phyloP scores from a whole-genome alignment of 35 echinoderm and acorn worm species.

The Hemicentrotus pulcherrimus region DNA sequence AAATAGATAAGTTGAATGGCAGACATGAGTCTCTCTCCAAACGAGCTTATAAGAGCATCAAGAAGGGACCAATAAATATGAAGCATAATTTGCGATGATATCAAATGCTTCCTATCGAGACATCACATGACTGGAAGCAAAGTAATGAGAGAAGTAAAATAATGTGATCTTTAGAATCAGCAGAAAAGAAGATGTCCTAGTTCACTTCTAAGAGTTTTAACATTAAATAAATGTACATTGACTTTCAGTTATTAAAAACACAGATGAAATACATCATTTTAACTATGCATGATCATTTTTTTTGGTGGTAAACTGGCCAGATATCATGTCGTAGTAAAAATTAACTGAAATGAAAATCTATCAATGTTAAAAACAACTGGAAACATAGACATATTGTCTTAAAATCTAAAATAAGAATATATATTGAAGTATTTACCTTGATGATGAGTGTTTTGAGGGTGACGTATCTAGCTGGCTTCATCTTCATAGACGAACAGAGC shows the following conservation, averaged over 20 bases:
- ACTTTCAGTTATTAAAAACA: not conserved
- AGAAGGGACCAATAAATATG: not conserved
- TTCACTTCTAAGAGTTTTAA: not conserved
- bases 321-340: no score
- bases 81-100: not conserved
- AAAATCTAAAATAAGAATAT: not conserved
- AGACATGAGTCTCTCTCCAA: not conserved
- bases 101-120: not conserved
- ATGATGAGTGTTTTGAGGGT: slow-evolving; percentile 89
- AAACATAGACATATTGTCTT: not conserved
- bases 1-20: not conserved
- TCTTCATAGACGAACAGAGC: slow-evolving; percentile 95
- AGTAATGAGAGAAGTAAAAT: not conserved
- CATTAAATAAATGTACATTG: not conserved
- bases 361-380: no score
- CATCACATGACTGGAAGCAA: not conserved
- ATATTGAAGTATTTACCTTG: slow-evolving; percentile 60
- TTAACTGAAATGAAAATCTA: no score
- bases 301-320: no score
- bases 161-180: not conserved
- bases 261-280: no score
- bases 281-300: no score
- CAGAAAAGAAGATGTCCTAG: not conserved
- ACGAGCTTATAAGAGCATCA: not conserved
- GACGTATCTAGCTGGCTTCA: slow-evolving; percentile 87